Percentiles rank a stretch among this genome's conserved stretches.
Conservation (phyloP, 2,888 invertebrate genomes). For the Limnephilus rhombicus region DNA sequence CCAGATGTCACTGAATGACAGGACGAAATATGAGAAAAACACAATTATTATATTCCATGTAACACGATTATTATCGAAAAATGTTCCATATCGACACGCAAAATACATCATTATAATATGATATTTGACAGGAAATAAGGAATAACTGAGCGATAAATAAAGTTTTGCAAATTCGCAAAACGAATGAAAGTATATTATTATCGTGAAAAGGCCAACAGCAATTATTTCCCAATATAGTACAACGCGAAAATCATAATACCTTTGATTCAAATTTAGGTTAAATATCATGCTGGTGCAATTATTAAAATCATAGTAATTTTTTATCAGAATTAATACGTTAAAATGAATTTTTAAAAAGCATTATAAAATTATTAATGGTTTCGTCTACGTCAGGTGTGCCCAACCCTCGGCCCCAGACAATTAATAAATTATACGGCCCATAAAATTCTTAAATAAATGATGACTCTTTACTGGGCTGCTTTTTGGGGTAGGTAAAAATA, state of each 20-base stretch:
- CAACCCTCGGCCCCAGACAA: no score
- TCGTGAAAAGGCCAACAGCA: neutral
- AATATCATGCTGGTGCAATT: neutral
- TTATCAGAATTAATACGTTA: neutral
- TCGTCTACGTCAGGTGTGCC: neutral
- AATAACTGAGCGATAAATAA: conserved; percentile 1
- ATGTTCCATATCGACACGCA: neutral
- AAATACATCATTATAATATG: neutral
- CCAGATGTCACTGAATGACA: neutral
- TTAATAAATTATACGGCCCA: no score
- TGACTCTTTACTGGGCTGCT: no score
- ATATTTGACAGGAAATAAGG: neutral
- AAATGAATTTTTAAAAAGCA: neutral
- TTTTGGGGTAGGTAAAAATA: no score
- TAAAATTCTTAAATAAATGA: no score
- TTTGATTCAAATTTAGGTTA: neutral
- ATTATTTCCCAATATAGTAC: neutral
- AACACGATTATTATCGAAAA: neutral
- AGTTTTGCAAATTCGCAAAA: neutral
- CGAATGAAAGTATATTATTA: neutral
- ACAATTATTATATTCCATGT: neutral
- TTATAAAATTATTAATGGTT: neutral
- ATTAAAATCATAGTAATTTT: neutral
- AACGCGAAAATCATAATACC: no score
- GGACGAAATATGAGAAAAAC: neutral